A percentile compares a stretch with the other conserved stretches of the same genome.
phyloP scores from a whole-genome alignment of 1,140 invertebrate species.

The Myzus persicae region DNA sequence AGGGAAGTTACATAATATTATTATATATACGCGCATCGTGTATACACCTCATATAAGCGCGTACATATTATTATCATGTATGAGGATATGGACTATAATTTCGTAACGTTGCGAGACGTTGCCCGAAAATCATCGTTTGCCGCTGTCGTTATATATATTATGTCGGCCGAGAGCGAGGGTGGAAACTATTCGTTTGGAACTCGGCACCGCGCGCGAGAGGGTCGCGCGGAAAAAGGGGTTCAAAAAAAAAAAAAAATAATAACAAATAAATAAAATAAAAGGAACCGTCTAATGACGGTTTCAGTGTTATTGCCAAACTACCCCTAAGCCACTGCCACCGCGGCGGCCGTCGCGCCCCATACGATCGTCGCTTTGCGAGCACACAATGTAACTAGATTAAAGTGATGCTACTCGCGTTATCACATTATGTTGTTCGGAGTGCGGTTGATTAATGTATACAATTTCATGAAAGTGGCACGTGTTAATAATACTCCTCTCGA shows the following conservation, averaged over 20 bases:
- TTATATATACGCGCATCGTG: neutral
- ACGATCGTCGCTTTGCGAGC: neutral
- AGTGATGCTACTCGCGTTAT: constrained; percentile 17
- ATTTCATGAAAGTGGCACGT: constrained; percentile 49
- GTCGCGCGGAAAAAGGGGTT: constrained; percentile 29
- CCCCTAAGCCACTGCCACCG: constrained; percentile 24
- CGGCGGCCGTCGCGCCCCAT: neutral
- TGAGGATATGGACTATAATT: constrained; percentile 47
- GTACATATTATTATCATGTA: no score
- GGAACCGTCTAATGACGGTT: constrained; percentile 34
- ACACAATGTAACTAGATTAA: constrained; percentile 49
- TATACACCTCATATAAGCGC: neutral
- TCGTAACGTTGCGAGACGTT: neutral
- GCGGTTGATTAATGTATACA: constrained; percentile 56
- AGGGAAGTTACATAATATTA: neutral
- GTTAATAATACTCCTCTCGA: neutral
- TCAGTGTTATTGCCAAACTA: constrained; percentile 43
- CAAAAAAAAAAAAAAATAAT: neutral
- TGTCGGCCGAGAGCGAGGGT: constrained; percentile 28
- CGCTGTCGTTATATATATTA: constrained; percentile 25
- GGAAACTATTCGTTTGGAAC: constrained; percentile 50
- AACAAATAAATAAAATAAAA: constrained; percentile 32
- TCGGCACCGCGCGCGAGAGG: neutral
- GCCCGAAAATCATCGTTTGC: constrained; percentile 37
- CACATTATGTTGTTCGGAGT: constrained; percentile 24